phyloP scores from a whole-genome alignment of 1,140 invertebrate species.

The Eufriesea mexicana region DNA sequence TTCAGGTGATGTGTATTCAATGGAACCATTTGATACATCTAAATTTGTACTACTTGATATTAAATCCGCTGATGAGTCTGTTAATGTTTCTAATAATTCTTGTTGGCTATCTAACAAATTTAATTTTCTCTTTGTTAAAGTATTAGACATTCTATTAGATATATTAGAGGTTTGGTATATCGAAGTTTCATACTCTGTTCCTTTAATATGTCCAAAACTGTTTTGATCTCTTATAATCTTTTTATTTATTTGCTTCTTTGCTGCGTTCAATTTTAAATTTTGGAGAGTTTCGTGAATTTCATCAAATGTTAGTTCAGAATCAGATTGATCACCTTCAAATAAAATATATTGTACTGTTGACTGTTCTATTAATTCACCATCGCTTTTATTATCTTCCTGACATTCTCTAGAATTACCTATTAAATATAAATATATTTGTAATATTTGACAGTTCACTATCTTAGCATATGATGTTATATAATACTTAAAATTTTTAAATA shows the following conservation, averaged over 20 bases:
- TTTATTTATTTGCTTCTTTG: constrained; percentile 16
- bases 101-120: constrained; percentile 51
- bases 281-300: constrained; percentile 74
- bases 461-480: not conserved
- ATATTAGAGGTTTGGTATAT: constrained; percentile 1
- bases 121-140: constrained; percentile 26
- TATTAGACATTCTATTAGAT: constrained; percentile 11
- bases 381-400: constrained; percentile 55
- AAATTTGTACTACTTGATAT: constrained; percentile 47
- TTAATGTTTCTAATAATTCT: constrained; percentile 49
- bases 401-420: constrained; percentile 41
- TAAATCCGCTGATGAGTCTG: constrained; percentile 13
- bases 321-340: constrained; percentile 74
- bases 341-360: constrained; percentile 80
- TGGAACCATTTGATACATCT: constrained; percentile 37
- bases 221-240: constrained; percentile 8
- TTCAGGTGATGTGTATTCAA: constrained; percentile 19
- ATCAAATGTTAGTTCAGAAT: constrained; percentile 79
- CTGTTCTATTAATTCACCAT: constrained; percentile 73
- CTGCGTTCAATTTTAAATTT: constrained; percentile 56
- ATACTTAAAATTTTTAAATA: constrained; percentile 23
- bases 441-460: not conserved
- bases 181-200: not conserved
- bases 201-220: not conserved
- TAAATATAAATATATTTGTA: constrained; percentile 15